Base-by-base conservation (phyloP, 2,797 vertebrate genomes). In the Todus mexicanus region DNA sequence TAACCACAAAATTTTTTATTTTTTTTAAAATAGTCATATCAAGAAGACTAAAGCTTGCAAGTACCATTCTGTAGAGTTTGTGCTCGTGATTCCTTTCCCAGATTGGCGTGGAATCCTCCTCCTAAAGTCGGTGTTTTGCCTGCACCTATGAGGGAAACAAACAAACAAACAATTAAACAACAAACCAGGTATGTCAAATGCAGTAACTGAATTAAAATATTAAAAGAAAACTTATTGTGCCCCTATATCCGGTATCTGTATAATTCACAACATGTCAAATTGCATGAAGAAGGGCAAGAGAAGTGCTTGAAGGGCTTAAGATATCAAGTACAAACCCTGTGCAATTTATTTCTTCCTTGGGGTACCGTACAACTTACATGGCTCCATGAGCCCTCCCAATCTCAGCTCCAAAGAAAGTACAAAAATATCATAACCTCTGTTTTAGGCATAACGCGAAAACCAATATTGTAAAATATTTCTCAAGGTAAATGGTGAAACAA, bases 41-140 rank as follows among this genome's bases (percentile, higher is more conserved):
- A 81, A 60, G 19, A 87, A 51, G 7, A 87, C 27, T 92, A 75
- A 93, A 93, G 76, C 42, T 89, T 81, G 45, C 31, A 73, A 54
- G 97, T 98, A 99, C 99, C 99, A 4, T 98, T 99, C 96, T 99
- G 99, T 25, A 99, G 98, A 3, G 99, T 99, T 95, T 99, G 99
- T 9, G 98, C 98, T 90, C 99, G 97, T 8, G 99, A 99, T 96
- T 99, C 99, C 96, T 99, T 99, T 27, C 99, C 99, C 51, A 99
- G 97, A 54, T 98, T 99, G 77, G 98, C 98, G 9, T 99, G 98
- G 96, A 99, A 99, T 70, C 99, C 98, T 81, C 98, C 98, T 84
- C 98, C 98, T 78, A 99, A 96, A 13, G 98, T 98, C 0, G 98
- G 98, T 78, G 98, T 97, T 96, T 99, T 99, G 50, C 98, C 98